Base-by-base conservation (phyloP, 2,797 vertebrate genomes). In the Clarias laeviceps region DNA sequence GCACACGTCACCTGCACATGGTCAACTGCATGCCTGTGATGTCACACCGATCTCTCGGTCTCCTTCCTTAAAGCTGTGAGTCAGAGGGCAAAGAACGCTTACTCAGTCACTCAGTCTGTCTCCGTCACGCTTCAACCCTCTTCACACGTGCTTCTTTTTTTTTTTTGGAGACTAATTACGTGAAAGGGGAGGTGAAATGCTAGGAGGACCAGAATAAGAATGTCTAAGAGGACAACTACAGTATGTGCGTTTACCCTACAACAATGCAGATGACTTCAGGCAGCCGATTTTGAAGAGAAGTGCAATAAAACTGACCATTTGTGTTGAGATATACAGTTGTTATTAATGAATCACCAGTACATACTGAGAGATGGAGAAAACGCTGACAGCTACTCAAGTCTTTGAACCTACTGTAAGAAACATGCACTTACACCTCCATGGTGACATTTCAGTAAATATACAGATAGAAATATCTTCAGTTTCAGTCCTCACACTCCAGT, bases 61-160 rank as follows among this genome's bases (percentile, higher is more conserved):
- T 56, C 65, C 81, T 83, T 79, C 24, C 27, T 70, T 68, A 69
- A 62, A 54, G 86, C 84, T 85, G 34, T 69, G 72, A 86, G 61
- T 72, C 74, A 85, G 24, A 80, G 54, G 32, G 72, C 64, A 80
- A 88, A 73, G 65, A 50, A 85, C 32, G 15, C 66, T 82, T 50
- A 24, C 74, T 22, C 69, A 29, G 81, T 22, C 83, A 62, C 79
- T 56, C 82, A 83, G 81, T 70, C 74, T 82, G 80, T 27, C 22
- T 84, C 15, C 17, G 20, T 1, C 3, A 62, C 27, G 11, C 56
- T 62, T 62, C 64, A 40, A 12, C 12, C 5, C 22, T 50, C n/a
- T 50, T 11, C 8, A 32, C 62, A 29, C 79, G 3, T 3, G 79
- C 40, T 29, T 18, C 1, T 50, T 12, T 73, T 65, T 64, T 6